Base-by-base conservation (phyloP, 1,140 invertebrate genomes). In the Vanessa atalanta region DNA sequence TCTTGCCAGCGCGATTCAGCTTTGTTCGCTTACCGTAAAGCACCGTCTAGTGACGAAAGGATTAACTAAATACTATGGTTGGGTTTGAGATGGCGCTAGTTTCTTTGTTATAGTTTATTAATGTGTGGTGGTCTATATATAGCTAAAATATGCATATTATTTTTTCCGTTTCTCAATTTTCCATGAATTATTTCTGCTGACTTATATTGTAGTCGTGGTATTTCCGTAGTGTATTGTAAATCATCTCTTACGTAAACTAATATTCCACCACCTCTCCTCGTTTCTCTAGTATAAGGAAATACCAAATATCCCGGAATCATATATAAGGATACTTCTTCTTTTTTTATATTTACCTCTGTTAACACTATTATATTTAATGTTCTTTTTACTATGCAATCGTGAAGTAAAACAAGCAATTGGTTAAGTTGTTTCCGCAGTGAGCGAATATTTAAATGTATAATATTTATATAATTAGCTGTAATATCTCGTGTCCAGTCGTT, bases 321-420 rank as follows among this genome's bases (percentile, higher is more conserved):
- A 51, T 51, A 51, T 51, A 51, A 51, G 50, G 50, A 51, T 51
- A 51, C 50, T 51, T 51, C 50, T 51, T 51, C 50, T 48, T 48
- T 48, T 48, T 51, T 51, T 51, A 51, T 51, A 51, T 51, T 51
- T 15, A 51, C 50, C 15, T 51, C 50, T 51, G 50, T 51, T 51
- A 51, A 15, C 50, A 51, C 50, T 51, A 51, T 51, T 51, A 51
- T n/a, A 51, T 51, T 51, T 51, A 51, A 51, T 51, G 50, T 51
- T 51, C 50, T 51, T 15, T 51, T 51, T 14, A 51, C 50, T 51
- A 51, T 51, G 50, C 50, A 51, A 15, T 51, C 50, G 50, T 51
- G 50, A 14, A 51, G 14, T 51, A 51, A 13, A 14, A 51, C 50
- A 16, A 51, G 50, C 14, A 51, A 15, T 51, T 51, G 50, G 50